Evolutionary conservation across 2,113 vertebrate genomes (phyloP).

Genomic region (Odobenus rosmarus): DNA sequence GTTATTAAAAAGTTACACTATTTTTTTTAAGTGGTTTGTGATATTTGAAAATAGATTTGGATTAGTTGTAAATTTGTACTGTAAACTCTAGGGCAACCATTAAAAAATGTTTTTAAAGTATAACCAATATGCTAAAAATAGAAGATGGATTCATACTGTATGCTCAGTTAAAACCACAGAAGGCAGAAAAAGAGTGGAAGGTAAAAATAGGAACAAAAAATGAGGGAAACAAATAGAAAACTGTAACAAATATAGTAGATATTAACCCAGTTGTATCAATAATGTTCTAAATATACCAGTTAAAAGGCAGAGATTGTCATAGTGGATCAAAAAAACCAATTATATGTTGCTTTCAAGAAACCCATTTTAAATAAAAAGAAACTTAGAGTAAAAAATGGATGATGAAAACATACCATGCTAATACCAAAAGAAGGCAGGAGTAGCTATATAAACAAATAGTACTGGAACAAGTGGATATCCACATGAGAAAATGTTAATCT

Average conservation of each 20-base stretch:
- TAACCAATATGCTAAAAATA: background rate
- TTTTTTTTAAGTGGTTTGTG: background rate
- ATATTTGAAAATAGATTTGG: background rate
- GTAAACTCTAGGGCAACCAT: background rate
- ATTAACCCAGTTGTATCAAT: background rate
- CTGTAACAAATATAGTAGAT: background rate
- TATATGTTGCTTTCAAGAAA: background rate
- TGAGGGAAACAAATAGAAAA: background rate
- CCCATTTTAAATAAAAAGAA: background rate
- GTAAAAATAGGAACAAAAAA: background rate
- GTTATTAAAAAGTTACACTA: background rate
- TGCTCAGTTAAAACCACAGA: background rate
- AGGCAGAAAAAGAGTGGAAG: background rate
- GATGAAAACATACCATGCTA: background rate
- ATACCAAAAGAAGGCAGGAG: background rate
- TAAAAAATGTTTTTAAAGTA: background rate
- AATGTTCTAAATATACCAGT: background rate
- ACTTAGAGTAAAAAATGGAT: background rate
- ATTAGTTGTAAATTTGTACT: background rate
- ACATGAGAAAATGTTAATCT: background rate
- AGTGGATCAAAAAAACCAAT: background rate
- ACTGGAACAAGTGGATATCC: background rate
- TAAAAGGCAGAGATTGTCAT: background rate
- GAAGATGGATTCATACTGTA: background rate
- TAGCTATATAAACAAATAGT: background rate